Evolutionary conservation across 2,113 vertebrate genomes (phyloP).

Genomic region (Alexandromys fortis): DNA sequence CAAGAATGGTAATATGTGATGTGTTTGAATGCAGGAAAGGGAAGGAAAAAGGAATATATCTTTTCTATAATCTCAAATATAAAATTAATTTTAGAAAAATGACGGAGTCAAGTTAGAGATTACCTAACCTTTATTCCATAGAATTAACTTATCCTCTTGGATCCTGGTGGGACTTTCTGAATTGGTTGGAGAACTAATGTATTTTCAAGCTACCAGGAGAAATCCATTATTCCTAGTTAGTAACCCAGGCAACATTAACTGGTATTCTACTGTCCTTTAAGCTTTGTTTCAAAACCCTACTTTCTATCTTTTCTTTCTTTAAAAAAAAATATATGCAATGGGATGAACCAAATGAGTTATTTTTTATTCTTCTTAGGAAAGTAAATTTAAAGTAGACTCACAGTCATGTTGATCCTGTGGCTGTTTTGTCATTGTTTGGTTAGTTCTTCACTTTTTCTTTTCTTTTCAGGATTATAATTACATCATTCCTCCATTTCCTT

Average conservation of each 20-base stretch:
- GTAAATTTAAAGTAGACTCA: too few species aligned
- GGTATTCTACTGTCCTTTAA: background rate
- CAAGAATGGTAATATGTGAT: background rate
- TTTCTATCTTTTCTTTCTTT: background rate
- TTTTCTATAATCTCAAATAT: background rate
- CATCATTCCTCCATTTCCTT: background rate
- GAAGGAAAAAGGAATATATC: background rate
- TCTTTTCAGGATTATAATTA: background rate
- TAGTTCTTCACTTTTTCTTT: background rate
- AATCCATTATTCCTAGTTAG: background rate
- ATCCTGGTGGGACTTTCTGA: background rate
- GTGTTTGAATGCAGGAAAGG: background rate
- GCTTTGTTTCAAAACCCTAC: conserved; percentile 19
- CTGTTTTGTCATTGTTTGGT: background rate
- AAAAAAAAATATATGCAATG: background rate
- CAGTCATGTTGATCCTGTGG: background rate
- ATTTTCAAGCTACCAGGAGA: background rate
- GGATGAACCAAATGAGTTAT: background rate
- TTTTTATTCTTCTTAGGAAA: background rate
- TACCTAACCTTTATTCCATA: background rate
- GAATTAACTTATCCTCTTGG: background rate
- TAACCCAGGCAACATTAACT: background rate
- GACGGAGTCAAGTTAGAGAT: background rate
- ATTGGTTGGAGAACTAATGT: background rate
- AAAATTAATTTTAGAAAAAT: background rate